Evolutionary conservation across 2,113 vertebrate genomes (phyloP).

Genomic region (Axis porcinus): DNA sequence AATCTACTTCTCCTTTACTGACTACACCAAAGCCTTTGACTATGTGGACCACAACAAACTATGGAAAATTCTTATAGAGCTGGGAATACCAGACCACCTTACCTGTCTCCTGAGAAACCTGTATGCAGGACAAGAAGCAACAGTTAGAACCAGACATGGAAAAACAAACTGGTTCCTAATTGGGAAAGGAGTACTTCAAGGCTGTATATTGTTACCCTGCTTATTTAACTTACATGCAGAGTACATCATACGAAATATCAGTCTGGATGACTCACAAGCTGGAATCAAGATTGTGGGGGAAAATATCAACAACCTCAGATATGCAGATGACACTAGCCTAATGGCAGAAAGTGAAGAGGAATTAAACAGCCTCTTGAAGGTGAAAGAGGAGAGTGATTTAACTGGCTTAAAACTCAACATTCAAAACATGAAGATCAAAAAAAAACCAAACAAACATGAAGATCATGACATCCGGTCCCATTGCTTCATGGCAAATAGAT

Average conservation of each 20-base stretch:
- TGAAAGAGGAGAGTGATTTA: background rate
- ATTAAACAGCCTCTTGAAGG: background rate
- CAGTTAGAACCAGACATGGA: background rate
- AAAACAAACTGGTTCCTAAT: background rate
- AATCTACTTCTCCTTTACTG: background rate
- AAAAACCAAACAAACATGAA: background rate
- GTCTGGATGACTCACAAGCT: background rate
- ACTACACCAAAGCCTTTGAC: background rate
- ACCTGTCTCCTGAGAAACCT: background rate
- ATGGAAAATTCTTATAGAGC: background rate
- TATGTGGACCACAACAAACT: background rate
- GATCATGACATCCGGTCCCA: background rate
- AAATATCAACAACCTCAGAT: background rate
- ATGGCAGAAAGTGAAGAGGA: background rate
- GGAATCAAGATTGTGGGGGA: background rate
- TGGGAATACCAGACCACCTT: background rate
- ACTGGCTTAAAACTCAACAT: background rate
- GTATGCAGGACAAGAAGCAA: background rate
- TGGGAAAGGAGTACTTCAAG: background rate
- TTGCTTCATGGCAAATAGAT: background rate
- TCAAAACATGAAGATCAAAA: background rate
- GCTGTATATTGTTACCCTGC: background rate
- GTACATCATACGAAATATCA: background rate
- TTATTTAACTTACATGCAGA: background rate
- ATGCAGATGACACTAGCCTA: background rate